Evolutionary conservation across 30 jellyfish, hydroid and myxozoan species (phyloP), one percentile per base, ranked within the genome.

Genomic region (Cassiopea xamachana): DNA sequence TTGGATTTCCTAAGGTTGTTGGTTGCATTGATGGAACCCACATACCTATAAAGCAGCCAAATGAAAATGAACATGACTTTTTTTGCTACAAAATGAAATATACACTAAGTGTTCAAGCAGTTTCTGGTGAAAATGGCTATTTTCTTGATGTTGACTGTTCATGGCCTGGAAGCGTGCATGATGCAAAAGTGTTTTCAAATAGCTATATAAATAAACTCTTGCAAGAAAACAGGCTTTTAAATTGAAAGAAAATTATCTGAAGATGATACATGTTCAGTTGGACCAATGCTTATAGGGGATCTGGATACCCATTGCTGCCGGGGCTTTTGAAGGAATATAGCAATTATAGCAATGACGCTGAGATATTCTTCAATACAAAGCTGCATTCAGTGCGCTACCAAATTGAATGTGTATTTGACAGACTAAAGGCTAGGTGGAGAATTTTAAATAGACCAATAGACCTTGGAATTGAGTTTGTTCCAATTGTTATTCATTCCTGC

Each of bases 281-380:
- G 95, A 1, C 97, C 92, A 49, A 73, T 89, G 6, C 47, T 89
- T 39, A n/a, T 93, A 19, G 98, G 92, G 9, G 92, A 89, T 83
- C 96, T n/a, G 98, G 96, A 7, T 88, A 93, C 59, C 97, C 97
- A 46, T 84, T 84, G 80, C 78, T 90, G 80, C 97, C 95, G 16
- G 48, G 89, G 39, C 39, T 27, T 27, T 27, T 27, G 39, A 27
- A 27, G 0, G 39, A 27, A 27, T 27, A 27, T 27, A 27, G 39
- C 39, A 27, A 0, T 27, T 27, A 27, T 27, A 27, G 39, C 39
- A 27, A 27, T 27, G 39, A 27, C 39, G 39, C 39, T 27, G 39
- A 27, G 39, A 27, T 27, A 27, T 27, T 27, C 39, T 92, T 92
- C 79, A 46, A 91, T 15, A 55, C 47, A 43, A 83, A 87, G 14